Base-by-base conservation (phyloP, 2,888 invertebrate species). In the Eumerus sabulonum region DNA sequence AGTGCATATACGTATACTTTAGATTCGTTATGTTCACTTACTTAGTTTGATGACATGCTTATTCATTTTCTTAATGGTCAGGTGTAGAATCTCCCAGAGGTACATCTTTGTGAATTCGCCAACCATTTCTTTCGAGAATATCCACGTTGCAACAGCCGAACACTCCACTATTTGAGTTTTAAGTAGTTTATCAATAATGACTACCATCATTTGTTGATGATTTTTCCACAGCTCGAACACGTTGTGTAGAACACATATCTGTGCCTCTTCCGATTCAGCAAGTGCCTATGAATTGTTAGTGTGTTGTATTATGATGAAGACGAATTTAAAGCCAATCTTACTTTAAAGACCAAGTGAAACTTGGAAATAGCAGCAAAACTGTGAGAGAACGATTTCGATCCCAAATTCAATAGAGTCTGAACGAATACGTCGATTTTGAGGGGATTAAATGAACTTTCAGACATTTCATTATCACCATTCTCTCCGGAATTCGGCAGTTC, bases 291-390 rank as follows among this genome's bases (percentile, higher is more conserved):
- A 71, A 71, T 51, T 36, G 18, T 16, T 13, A 38, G 27, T 16
- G 9, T 1, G 16, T 9, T 11, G 4, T 14, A 18, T 13, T 9
- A 35, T 44, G 12, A n/a, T 7, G 36, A 44, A 47, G 45, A 57
- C 7, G 27, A 27, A 27, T 27, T 27, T 27, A 27, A 27, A 27
- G 2, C 7, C 27, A 4, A 27, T 2, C 87, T 85, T 84, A 95
- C 96, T 91, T 96, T 96, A 85, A 96, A 96, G 1, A 96, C 96
- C 86, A 94, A 93, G 89, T 96, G 95, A 86, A 96, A 99, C 91
- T 98, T 99, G 45, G 98, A 97, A 82, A 99, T 95, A n/a, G 98
- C 99, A 5, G 99, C 98, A 89, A 99, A 98, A 84, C 98, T 97
- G 87, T 99, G 99, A 73, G 98, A 98, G 88, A 99, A 98, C 84